Evolutionary conservation across 2,113 vertebrate species (phyloP).

Genomic region (cattle (Bos taurus)): DNA sequence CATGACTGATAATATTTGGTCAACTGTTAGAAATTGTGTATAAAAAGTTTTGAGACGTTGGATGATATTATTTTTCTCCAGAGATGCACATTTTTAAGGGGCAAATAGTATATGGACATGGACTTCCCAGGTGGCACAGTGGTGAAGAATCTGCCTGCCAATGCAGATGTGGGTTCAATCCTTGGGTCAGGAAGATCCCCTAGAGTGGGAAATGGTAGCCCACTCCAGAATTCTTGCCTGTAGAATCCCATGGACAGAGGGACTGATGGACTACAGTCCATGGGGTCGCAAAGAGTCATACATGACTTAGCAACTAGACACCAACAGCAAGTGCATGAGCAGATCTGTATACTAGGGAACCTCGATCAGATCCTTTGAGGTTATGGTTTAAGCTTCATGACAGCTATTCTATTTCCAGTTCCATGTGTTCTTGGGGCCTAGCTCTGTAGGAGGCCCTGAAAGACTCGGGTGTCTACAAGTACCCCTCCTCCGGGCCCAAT

Average conservation of each 20-base stretch:
- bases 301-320: neutral
- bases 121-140: neutral
- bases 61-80: neutral
- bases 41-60: neutral
- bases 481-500: neutral
- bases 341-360: neutral
- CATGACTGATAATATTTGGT: neutral
- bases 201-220: neutral
- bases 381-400: neutral
- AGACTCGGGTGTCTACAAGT: neutral
- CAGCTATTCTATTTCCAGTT: too few relatives aligned
- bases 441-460: neutral
- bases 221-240: neutral
- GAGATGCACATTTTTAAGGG: neutral
- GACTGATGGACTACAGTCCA: neutral
- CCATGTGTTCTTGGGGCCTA: neutral
- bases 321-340: neutral
- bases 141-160: neutral
- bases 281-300: neutral
- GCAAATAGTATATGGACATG: neutral
- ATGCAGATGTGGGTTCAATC: neutral
- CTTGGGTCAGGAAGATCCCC: neutral
- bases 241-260: neutral
- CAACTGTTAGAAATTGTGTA: neutral
- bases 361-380: neutral